Evolutionary conservation across 2,888 invertebrate species (phyloP).

Genomic region (Acrocera orbiculus): DNA sequence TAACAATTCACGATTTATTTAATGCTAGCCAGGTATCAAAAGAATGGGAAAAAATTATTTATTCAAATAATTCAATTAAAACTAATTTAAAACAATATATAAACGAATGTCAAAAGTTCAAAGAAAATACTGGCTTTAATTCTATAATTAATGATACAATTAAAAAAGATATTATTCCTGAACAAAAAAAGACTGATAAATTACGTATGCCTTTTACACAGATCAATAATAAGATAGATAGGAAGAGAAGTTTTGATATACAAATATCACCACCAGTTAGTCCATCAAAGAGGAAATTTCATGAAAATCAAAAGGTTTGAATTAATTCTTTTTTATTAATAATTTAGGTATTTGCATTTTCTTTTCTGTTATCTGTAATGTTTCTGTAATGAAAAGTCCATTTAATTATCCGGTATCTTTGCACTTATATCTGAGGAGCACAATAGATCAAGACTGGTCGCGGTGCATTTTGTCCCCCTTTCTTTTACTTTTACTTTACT

Average conservation of each 20-base stretch:
- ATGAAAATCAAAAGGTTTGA: conserved; percentile 13
- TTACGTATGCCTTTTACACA: conserved; percentile 7
- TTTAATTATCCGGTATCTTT: too few species aligned
- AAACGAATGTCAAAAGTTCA: conserved; percentile 4
- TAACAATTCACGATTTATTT: conserved; percentile 8
- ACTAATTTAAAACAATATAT: conserved; percentile 2
- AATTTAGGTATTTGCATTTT: neutral
- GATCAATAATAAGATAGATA: conserved; percentile 3
- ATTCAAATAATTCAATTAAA: conserved; percentile 5
- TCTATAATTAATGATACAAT: neutral
- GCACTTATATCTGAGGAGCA: too few species aligned
- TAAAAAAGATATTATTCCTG: neutral
- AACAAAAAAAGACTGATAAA: neutral
- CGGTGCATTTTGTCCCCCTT: too few species aligned
- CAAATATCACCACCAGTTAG: conserved; percentile 12
- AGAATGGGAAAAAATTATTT: conserved; percentile 3
- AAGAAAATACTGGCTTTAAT: conserved; percentile 7
- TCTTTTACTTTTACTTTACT: too few species aligned
- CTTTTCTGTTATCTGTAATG: neutral
- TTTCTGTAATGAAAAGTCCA: too few species aligned
- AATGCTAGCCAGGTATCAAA: conserved; percentile 6
- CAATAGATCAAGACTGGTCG: too few species aligned
- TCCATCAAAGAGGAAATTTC: conserved; percentile 12
- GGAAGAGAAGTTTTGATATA: conserved; percentile 4
- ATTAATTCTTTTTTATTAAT: neutral